Percentiles rank a stretch among this genome's conserved stretches.
These are phyloP conservation scores for Leptodactylus fuscus DNA, from an alignment of 2,113 vertebrate genomes.

Conservation along the genomic window DNA sequence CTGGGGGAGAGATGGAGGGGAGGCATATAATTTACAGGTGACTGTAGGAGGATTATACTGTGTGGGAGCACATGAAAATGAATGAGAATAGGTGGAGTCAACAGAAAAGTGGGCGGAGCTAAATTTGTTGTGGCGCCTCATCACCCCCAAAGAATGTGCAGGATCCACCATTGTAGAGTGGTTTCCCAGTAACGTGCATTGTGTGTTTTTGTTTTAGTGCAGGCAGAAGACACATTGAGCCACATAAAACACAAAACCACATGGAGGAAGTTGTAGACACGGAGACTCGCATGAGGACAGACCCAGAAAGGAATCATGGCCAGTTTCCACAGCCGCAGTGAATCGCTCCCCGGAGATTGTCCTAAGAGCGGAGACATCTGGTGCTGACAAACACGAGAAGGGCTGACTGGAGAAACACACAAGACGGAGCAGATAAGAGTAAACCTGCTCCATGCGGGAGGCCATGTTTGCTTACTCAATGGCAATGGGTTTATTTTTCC, in stretches of 20 bases:
- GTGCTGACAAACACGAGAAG: background rate
- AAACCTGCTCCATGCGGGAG: constrained; percentile 53
- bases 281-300: constrained; percentile 20
- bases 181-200: background rate
- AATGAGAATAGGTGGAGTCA: too few relatives aligned
- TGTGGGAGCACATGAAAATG: too few relatives aligned
- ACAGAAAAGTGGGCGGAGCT: too few relatives aligned
- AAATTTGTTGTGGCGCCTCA: too few relatives aligned
- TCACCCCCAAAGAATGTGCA: too few relatives aligned
- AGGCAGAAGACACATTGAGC: constrained; percentile 35
- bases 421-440: constrained; percentile 31
- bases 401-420: constrained; percentile 55
- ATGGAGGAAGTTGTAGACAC: constrained; percentile 32
- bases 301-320: constrained; percentile 26
- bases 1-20: too few relatives aligned
- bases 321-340: background rate
- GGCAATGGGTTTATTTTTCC: background rate
- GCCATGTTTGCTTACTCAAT: constrained; percentile 37
- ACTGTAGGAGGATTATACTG: too few relatives aligned
- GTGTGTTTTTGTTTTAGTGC: constrained; percentile 4
- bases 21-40: too few relatives aligned
- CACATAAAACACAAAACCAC: constrained; percentile 49
- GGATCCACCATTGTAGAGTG: background rate
- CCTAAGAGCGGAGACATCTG: constrained; percentile 23
- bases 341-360: constrained; percentile 9